Evolutionary conservation across 1,140 invertebrate species (phyloP).

Genomic region (Steinernema feltiae): DNA sequence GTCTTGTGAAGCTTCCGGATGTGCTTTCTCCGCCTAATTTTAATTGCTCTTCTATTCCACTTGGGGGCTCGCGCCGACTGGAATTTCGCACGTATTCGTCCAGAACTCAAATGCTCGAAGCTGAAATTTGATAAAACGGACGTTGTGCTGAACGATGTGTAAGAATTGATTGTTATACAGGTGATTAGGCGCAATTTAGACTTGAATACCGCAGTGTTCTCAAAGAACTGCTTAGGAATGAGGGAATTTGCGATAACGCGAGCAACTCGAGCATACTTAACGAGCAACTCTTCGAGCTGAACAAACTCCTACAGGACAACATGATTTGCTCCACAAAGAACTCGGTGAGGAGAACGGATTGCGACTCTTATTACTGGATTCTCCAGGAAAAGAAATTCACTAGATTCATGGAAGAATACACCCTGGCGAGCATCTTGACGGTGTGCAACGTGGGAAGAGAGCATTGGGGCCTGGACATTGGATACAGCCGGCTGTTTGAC

Average conservation of each 20-base stretch:
- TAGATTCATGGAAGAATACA: neutral
- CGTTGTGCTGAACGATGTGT: neutral
- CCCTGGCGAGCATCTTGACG: neutral
- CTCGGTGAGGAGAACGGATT: neutral
- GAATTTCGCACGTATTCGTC: neutral
- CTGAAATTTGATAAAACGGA: neutral
- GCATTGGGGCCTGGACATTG: neutral
- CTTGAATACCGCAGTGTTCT: neutral
- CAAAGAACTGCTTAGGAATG: neutral
- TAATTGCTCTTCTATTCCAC: neutral
- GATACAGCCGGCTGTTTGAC: neutral
- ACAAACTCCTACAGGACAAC: neutral
- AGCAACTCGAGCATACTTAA: neutral
- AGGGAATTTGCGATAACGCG: neutral
- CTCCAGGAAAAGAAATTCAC: neutral
- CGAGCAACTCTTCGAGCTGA: neutral
- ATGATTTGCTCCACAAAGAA: neutral
- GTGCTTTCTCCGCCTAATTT: neutral
- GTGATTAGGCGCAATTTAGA: neutral
- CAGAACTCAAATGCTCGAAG: constrained; percentile 3
- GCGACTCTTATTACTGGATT: neutral
- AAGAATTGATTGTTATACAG: neutral
- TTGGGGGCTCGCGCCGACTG: neutral
- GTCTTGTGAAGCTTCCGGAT: neutral
- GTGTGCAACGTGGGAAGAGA: neutral